Conservation (phyloP, 2,888 invertebrate species). For the Lydus trimaculatus region DNA sequence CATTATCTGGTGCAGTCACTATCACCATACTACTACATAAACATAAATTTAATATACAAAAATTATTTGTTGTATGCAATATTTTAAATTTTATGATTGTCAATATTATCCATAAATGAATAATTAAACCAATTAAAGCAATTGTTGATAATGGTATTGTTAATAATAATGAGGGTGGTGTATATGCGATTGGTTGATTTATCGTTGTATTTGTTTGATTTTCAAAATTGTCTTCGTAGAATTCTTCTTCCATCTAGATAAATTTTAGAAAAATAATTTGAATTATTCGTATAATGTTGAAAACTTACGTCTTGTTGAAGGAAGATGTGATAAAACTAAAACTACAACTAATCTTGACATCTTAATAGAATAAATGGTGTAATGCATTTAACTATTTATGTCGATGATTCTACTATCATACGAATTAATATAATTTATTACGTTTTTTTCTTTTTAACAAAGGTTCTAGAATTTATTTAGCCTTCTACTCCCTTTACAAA, state of each 20-base stretch:
- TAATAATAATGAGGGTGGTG: neutral
- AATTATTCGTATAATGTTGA: neutral
- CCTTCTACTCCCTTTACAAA: too few species aligned
- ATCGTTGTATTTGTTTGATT: neutral
- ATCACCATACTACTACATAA: conserved; percentile 16
- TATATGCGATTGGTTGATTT: neutral
- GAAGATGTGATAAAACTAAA: neutral
- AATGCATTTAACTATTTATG: neutral
- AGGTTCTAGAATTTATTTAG: too few species aligned
- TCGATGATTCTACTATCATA: neutral
- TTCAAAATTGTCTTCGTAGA: neutral
- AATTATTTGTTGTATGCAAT: conserved; percentile 19
- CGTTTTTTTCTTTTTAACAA: too few species aligned
- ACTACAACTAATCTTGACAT: neutral
- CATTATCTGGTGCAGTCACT: conserved; percentile 7
- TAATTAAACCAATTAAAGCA: neutral
- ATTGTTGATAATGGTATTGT: neutral
- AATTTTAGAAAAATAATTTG: neutral
- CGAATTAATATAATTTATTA: too few species aligned
- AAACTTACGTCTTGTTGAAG: neutral
- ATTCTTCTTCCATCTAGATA: neutral
- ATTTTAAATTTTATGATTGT: conserved; percentile 15
- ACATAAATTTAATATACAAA: conserved; percentile 21
- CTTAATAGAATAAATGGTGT: neutral
- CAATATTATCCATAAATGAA: conserved; percentile 13